Evolutionary conservation across 2,888 invertebrate species (phyloP).

Genomic region (Limnephilus rhombicus): DNA sequence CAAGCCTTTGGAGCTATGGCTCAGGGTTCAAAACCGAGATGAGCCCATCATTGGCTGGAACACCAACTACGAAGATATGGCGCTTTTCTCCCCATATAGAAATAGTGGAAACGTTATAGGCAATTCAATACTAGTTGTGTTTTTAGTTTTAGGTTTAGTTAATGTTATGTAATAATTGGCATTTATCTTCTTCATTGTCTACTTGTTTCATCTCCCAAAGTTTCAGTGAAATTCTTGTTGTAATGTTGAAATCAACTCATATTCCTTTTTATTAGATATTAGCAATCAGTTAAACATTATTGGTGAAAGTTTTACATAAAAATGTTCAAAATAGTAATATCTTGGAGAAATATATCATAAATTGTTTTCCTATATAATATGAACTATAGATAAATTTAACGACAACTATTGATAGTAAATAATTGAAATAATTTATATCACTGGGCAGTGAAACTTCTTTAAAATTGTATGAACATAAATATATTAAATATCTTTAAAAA

Average conservation of each 20-base stretch:
- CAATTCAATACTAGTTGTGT: neutral
- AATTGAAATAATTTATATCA: no score
- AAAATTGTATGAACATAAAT: neutral
- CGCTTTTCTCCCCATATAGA: slow-evolving; percentile 74
- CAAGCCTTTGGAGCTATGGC: slow-evolving; percentile 87
- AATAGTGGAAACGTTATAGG: slow-evolving; percentile 27
- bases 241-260: neutral
- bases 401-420: neutral
- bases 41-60: slow-evolving; percentile 88
- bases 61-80: slow-evolving; percentile 82
- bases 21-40: slow-evolving; percentile 85
- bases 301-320: neutral
- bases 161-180: neutral
- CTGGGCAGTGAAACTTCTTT: neutral
- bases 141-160: neutral
- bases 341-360: no score
- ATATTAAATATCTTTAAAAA: neutral
- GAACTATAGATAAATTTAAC: neutral
- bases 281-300: neutral
- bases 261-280: neutral
- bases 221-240: neutral
- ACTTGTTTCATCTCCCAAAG: neutral
- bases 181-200: neutral
- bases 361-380: no score
- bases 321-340: no score